phyloP scores from a whole-genome alignment of 2,888 invertebrate genomes.

The Serrognathus titanus region DNA sequence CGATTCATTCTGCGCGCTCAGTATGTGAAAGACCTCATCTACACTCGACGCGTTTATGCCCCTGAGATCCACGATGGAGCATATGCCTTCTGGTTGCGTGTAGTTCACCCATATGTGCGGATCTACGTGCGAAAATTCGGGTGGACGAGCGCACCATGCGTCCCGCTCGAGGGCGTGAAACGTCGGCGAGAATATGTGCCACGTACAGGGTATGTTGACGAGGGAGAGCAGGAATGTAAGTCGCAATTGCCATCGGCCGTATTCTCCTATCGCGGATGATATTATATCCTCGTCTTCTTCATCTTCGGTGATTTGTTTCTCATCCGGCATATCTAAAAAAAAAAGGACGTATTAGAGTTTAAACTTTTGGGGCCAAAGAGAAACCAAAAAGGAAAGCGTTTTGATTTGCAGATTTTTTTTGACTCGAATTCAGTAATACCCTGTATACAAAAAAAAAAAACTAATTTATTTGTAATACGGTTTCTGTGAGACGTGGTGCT shows the following conservation, averaged over 20 bases:
- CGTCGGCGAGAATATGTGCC: slow-evolving; percentile 74
- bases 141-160: slow-evolving; percentile 68
- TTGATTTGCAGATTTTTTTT: too few relatives aligned
- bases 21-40: slow-evolving; percentile 32
- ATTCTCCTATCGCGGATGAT: slow-evolving; percentile 67
- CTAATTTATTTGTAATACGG: too few relatives aligned
- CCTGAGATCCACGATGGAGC: slow-evolving; percentile 54
- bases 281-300: slow-evolving; percentile 62
- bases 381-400: too few relatives aligned
- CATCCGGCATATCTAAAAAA: slow-evolving; percentile 19
- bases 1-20: slow-evolving; percentile 21
- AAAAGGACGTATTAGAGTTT: too few relatives aligned
- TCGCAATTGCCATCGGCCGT: slow-evolving; percentile 72
- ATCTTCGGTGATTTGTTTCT: slow-evolving; percentile 14
- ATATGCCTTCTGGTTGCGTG: slow-evolving; percentile 61
- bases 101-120: slow-evolving; percentile 63
- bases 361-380: too few relatives aligned
- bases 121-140: slow-evolving; percentile 54
- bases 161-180: slow-evolving; percentile 67
- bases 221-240: slow-evolving; percentile 71
- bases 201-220: slow-evolving; percentile 76
- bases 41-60: slow-evolving; percentile 41
- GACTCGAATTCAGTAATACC: too few relatives aligned
- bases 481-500: too few relatives aligned
- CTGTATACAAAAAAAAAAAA: too few relatives aligned